Evolutionary conservation across 2,888 invertebrate genomes (phyloP).

Genomic region (Athalia cordata): DNA sequence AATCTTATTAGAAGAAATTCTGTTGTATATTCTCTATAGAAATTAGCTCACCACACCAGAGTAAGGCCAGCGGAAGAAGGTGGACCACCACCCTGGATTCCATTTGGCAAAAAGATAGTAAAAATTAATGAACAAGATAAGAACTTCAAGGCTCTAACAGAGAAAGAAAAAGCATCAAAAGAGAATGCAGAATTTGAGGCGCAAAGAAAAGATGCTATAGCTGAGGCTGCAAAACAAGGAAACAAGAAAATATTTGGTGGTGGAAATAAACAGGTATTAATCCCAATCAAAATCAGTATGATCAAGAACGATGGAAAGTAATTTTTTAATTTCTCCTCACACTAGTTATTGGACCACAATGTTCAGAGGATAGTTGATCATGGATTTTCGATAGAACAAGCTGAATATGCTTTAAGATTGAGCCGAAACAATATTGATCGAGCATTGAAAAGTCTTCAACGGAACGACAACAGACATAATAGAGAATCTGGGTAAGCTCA

Average conservation of each 20-base stretch:
- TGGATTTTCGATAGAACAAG: constrained; percentile 86
- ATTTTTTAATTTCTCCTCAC: not conserved
- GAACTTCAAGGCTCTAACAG: constrained; percentile 83
- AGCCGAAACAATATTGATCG: constrained; percentile 84
- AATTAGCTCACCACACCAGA: constrained; percentile 69
- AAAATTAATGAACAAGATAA: constrained; percentile 77
- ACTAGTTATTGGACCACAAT: constrained; percentile 82
- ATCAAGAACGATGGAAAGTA: not conserved
- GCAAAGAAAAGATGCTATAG: constrained; percentile 92
- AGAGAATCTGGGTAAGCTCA: constrained; percentile 55
- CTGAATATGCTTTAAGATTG: constrained; percentile 82
- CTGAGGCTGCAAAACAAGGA: constrained; percentile 85
- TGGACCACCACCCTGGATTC: constrained; percentile 93
- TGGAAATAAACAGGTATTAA: constrained; percentile 73
- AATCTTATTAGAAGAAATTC: not conserved
- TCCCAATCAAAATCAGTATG: not conserved
- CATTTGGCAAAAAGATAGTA: constrained; percentile 88
- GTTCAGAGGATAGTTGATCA: constrained; percentile 87
- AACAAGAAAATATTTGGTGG: constrained; percentile 77
- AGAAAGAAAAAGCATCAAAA: constrained; percentile 78
- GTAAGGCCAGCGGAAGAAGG: constrained; percentile 81
- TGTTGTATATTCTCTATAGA: constrained; percentile 58
- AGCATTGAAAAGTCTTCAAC: constrained; percentile 82
- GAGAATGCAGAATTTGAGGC: constrained; percentile 91
- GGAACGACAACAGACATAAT: constrained; percentile 66